These are phyloP conservation scores for Falco naumanni DNA, from an alignment of 2,797 vertebrate species.

Conservation along the genomic window DNA sequence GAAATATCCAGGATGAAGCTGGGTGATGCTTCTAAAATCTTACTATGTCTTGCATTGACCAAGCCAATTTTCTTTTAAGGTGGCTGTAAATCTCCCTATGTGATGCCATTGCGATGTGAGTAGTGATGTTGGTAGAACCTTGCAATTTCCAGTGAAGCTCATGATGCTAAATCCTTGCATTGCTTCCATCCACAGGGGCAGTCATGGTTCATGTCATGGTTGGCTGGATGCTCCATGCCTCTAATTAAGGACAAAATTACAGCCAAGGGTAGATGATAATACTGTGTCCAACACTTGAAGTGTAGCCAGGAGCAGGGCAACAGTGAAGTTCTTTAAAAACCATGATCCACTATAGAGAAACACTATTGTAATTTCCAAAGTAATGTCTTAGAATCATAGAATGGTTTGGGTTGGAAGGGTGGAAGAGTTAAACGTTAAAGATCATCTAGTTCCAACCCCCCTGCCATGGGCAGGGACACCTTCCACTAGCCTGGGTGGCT, in stretches of 20 bases:
- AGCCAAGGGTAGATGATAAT: not conserved
- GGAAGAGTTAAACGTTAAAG: no score
- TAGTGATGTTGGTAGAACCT: not conserved
- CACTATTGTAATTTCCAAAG: not conserved
- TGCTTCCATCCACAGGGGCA: not conserved
- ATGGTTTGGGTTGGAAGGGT: no score
- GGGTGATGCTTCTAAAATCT: not conserved
- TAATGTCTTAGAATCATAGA: not conserved
- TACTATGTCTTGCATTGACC: not conserved
- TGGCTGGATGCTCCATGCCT: not conserved
- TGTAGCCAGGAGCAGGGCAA: not conserved
- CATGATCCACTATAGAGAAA: not conserved
- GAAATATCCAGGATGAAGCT: not conserved
- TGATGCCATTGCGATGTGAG: not conserved
- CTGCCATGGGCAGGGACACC: no score
- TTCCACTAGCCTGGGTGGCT: no score
- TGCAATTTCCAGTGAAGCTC: not conserved
- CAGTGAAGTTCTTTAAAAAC: not conserved
- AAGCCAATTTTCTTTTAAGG: not conserved
- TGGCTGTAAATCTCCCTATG: not conserved
- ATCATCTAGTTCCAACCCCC: no score
- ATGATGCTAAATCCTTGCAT: not conserved
- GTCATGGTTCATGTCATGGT: not conserved
- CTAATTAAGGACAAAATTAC: not conserved
- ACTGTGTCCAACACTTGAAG: rapidly evolving